A percentile compares a stretch with the other conserved stretches of the same genome.
phyloP scores from a whole-genome alignment of 2,113 vertebrate species.

The Apeltes quadracus region DNA sequence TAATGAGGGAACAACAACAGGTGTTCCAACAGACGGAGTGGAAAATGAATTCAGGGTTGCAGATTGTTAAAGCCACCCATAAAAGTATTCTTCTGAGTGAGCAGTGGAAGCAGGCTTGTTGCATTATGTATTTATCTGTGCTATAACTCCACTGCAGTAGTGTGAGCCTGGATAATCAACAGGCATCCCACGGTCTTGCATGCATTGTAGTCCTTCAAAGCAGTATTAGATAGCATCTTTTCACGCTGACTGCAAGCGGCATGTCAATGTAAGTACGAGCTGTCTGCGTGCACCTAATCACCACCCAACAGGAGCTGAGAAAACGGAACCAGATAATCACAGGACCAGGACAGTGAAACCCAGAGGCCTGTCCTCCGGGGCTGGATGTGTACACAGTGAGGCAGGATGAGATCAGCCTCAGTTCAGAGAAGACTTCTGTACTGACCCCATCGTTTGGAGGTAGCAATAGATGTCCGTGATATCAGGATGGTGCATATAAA shows the following conservation, averaged over 20 bases:
- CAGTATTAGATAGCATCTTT: constrained; percentile 32
- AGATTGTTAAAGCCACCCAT: constrained; percentile 38
- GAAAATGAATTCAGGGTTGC: constrained; percentile 44
- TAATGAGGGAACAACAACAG: constrained; percentile 61
- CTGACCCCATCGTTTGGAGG: constrained; percentile 15
- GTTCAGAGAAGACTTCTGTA: constrained; percentile 35
- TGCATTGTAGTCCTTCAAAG: constrained; percentile 28
- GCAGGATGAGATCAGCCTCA: constrained; percentile 61
- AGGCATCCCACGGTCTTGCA: constrained; percentile 18
- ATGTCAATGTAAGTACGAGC: constrained; percentile 44
- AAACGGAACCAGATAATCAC: constrained; percentile 47
- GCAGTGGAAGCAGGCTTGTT: constrained; percentile 17
- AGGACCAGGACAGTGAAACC: constrained; percentile 44
- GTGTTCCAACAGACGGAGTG: constrained; percentile 48
- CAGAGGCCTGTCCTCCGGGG: constrained; percentile 55
- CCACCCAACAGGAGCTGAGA: constrained; percentile 24
- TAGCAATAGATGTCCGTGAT: constrained; percentile 34
- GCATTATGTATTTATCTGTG: constrained; percentile 27
- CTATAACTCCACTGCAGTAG: constrained; percentile 28
- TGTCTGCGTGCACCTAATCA: constrained; percentile 37
- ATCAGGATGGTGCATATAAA: background rate
- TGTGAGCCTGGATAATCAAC: constrained; percentile 43
- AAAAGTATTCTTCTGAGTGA: constrained; percentile 39
- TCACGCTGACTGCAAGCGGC: constrained; percentile 20
- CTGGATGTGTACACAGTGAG: constrained; percentile 63